A percentile compares a stretch with the other conserved stretches of the same genome.
Evolutionary conservation across 1,140 invertebrate species (phyloP).

Genomic region (Penaeus indicus): DNA sequence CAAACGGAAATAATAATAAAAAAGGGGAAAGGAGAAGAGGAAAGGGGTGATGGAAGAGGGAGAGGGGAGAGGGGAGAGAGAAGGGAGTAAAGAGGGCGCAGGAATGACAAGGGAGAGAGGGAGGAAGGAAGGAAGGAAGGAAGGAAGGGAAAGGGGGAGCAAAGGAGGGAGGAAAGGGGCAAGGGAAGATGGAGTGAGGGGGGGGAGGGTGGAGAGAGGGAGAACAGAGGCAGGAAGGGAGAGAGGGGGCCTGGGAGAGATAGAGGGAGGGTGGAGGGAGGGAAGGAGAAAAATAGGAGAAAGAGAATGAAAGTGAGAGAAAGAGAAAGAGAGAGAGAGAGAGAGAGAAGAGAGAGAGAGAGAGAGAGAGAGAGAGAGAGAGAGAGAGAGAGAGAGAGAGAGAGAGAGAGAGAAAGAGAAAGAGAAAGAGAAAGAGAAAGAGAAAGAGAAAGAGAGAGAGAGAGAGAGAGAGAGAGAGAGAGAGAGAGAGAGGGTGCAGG

Average conservation of each 20-base stretch:
- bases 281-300: not conserved
- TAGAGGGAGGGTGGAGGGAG: not conserved
- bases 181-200: not conserved
- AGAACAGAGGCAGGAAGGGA: not conserved
- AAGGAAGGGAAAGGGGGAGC: not conserved
- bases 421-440: not conserved
- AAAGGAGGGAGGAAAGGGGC: not conserved
- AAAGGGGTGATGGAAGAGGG: not conserved
- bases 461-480: not conserved
- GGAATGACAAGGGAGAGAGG: not conserved
- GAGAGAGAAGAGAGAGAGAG: not conserved
- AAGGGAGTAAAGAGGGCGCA: not conserved
- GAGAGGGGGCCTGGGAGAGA: not conserved
- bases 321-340: not conserved
- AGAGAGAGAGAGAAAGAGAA: not conserved
- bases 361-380: not conserved
- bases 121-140: not conserved
- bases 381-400: not conserved
- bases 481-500: not conserved
- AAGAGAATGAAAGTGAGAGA: not conserved
- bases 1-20: too few relatives aligned
- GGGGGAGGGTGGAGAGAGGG: not conserved
- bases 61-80: constrained; percentile 2
- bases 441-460: not conserved
- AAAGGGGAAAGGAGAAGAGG: not conserved